A percentile compares a stretch with the other conserved stretches of the same genome.
Conservation (phyloP, 2,113 vertebrate species). For the Natator depressus region DNA sequence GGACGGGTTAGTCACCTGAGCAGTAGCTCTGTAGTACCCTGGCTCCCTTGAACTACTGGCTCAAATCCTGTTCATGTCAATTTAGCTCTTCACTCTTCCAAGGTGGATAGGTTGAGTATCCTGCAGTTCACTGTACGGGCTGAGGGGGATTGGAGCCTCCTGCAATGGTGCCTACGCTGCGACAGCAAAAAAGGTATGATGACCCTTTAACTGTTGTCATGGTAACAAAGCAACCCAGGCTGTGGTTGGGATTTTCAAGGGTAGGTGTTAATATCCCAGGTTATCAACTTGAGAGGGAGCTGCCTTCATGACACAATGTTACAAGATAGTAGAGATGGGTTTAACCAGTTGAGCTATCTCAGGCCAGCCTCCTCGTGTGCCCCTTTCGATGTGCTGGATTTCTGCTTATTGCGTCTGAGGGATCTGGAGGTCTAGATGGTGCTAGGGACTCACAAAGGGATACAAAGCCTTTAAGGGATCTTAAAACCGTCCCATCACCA, state of each 20-base stretch:
- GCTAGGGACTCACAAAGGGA: background rate
- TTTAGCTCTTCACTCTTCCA: background rate
- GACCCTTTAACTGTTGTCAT: constrained; percentile 8
- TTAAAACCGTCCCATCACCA: background rate
- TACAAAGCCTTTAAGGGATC: background rate
- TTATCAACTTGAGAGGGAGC: background rate
- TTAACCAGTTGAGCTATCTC: background rate
- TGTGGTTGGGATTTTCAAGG: background rate
- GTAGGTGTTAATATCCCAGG: background rate
- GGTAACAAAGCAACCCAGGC: background rate
- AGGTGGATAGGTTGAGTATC: background rate
- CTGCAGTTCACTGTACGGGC: fast-evolving
- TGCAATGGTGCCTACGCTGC: background rate
- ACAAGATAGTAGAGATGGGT: background rate
- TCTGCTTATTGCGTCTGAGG: background rate
- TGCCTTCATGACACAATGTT: background rate
- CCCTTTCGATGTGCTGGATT: background rate
- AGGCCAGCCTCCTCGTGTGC: background rate
- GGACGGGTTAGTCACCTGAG: background rate
- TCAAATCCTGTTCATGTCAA: background rate
- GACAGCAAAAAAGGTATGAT: background rate
- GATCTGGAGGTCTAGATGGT: background rate
- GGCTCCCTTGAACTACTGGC: background rate
- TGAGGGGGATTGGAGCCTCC: background rate
- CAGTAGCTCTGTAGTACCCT: background rate